Evolutionary conservation across 2,797 vertebrate genomes (phyloP), one percentile per base, ranked within the genome.

Genomic region (Centroberyx gerrardi): DNA sequence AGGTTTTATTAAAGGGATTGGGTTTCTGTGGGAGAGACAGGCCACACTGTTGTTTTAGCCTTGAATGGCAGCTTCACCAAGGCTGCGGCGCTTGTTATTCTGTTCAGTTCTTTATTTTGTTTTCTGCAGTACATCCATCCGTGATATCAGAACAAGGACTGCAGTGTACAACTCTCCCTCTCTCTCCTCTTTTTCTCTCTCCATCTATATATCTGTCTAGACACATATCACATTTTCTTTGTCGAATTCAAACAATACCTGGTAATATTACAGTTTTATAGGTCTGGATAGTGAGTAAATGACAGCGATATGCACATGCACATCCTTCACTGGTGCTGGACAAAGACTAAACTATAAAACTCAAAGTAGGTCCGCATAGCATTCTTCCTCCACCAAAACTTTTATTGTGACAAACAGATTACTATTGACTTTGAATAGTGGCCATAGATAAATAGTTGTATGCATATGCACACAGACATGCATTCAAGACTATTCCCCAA

Each of bases 11-110:
- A 15, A 48, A 69, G 42, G 40, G 48, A 56, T 10, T 58, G 29
- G 38, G 33, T 72, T 74, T 28, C 31, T 33, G 28, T 46, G 58
- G 56, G 62, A 51, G 68, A 56, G 58, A 68, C 18, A 62, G 29
- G 7, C 28, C 53, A 38, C 62, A 48, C 18, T 91, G 89, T 93
- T 94, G 71, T 83, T 85, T 33, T 81, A 84, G 46, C 94, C 94
- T 91, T 91, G 91, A 87, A 85, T 81, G 58, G 62, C 64, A 62
- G 55, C 33, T 63, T 74, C 44, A 78, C 82, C 90, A 91, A 92
- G 93, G 91, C 71, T 86, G 65, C 46, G 49, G 6, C 46, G 22
- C 64, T 36, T 81, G 86, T 87, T 83, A 67, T 80, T 85, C 71
- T 17, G 0, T 59, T 17, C 52, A 40, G 80, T 66, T 78, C 18